Conservation (phyloP, 2,113 vertebrate genomes). For the Meleagris gallopavo region DNA sequence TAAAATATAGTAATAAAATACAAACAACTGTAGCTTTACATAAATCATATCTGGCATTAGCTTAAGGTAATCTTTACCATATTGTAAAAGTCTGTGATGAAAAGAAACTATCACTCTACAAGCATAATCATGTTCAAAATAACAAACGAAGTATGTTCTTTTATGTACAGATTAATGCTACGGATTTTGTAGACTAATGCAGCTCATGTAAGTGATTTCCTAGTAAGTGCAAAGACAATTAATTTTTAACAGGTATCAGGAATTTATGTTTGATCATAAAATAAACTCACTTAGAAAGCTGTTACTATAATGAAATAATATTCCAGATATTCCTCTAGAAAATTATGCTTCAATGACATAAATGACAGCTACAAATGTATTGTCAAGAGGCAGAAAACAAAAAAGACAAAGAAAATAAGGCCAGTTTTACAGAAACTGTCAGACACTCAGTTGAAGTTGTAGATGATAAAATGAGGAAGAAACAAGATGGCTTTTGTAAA, state of each 20-base stretch:
- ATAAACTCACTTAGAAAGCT: neutral
- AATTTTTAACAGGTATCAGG: neutral
- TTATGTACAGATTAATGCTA: neutral
- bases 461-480: neutral
- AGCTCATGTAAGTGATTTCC: neutral
- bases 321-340: neutral
- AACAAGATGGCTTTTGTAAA: neutral
- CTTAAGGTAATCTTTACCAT: slow-evolving; percentile 13
- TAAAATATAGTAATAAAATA: neutral
- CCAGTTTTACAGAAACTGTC: neutral
- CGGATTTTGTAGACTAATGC: neutral
- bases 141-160: neutral
- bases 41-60: slow-evolving; percentile 28
- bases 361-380: slow-evolving; percentile 17
- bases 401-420: neutral
- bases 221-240: neutral
- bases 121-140: neutral
- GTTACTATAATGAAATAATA: neutral
- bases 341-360: neutral
- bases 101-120: neutral
- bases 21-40: slow-evolving; percentile 36
- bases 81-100: neutral
- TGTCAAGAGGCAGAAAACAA: neutral
- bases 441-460: neutral
- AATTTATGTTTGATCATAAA: slow-evolving; percentile 8